Evolutionary conservation across 2,797 vertebrate species (phyloP), one percentile per base, ranked within the genome.

Genomic region (Eremophila alpestris): DNA sequence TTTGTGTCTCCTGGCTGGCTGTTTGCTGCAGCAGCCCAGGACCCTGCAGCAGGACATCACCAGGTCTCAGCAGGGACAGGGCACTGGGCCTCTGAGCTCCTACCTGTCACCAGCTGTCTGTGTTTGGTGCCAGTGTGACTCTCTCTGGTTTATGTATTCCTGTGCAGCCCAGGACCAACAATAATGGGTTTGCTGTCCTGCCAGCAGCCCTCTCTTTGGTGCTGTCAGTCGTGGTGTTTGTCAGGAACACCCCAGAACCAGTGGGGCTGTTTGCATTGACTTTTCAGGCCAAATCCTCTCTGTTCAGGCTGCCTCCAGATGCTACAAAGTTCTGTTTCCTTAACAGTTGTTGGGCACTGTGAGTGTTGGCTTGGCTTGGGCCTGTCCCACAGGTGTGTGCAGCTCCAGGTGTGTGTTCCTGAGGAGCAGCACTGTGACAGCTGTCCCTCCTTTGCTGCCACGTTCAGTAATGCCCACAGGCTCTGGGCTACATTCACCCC

Each of bases 201-300:
- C 56, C n/a, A 23, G 70, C 56, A 46, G 29, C 16, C 10, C 1
- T 46, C 58, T 51, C 29, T 10, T 4, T 4, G 26, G 29, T 2
- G 20, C 3, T 16, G 7, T 3, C 8, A 17, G 54, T 29, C 3
- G 1, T 2, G 0, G 5, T 22, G 54, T 45, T 48, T 5, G 24
- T 2, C 40, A 41, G 43, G 16, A 62, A 5, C 48, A 48, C 5
- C 32, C 27, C 29, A 20, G 40, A 46, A 2, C 6, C 9, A 46
- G 19, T 1, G 15, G 24, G 23, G 23, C 62, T 8, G 16, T 49
- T 55, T 21, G 58, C 21, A 30, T 2, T 8, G 45, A 30, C 45
- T 32, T 26, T 19, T 43, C 69, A 38, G 23, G 6, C 52, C 41
- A 64, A 75, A 79, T 7, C 20, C 38, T 16, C 45, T 71, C 34